Evolutionary conservation across 2,797 vertebrate species (phyloP), one percentile per base, ranked within the genome.

Genomic region (Apogon talboti): DNA sequence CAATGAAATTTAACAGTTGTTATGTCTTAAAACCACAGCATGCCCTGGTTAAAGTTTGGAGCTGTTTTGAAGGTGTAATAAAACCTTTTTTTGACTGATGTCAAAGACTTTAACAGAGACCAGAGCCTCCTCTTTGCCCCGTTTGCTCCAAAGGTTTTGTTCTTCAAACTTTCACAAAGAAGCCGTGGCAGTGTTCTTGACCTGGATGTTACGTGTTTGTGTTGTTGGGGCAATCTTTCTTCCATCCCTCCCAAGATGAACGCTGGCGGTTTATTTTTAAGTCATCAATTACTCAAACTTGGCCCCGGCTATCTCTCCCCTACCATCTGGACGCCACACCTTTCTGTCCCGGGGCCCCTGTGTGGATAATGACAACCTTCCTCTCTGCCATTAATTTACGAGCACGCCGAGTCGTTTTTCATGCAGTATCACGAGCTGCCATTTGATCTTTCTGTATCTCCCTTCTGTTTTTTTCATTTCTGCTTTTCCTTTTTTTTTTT

Each of bases 251-350:
- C 91, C 89, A 85, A 91, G 72, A 90, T 94, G 93, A 95, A 76
- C 47, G 91, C 92, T 89, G 89, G 90, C 85, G 86, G 92, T 95
- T 95, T 95, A 95, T 96, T 95, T 95, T 95, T 93, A 95, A 97
- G 94, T 95, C 94, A 96, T 96, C 95, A 95, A 94, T 97, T 96
- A 95, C 95, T 96, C 95, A 95, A 95, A 95, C 93, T 94, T 94
- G 90, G 92, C 89, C 90, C 85, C 83, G 87, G 87, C 94, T 94
- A 95, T 95, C 94, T 96, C 91, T 91, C 89, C 93, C 90, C 91
- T 89, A 92, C 95, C 95, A 95, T 96, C 95, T 95, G 95, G 94
- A 93, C 91, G 93, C 93, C 94, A 94, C 95, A 95, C 95, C 94
- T 95, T 93, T 75, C 94, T 94, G 94, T 95, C 95, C 94, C 93